phyloP scores from a whole-genome alignment of 2,113 vertebrate species.

The Myotis lucifugus region DNA sequence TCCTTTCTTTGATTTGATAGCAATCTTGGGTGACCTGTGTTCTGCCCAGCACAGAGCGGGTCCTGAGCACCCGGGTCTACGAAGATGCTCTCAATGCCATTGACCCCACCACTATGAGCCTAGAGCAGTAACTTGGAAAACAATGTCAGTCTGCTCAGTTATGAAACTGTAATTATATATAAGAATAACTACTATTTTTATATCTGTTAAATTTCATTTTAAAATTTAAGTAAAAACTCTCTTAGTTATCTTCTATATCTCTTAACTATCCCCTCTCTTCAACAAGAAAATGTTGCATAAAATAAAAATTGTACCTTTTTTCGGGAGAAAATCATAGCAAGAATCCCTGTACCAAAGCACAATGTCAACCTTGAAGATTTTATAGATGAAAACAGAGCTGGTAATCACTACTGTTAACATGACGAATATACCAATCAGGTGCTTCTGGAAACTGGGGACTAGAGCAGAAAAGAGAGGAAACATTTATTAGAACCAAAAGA shows the following conservation, averaged over 20 bases:
- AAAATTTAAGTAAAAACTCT: neutral
- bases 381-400: conserved; percentile 83
- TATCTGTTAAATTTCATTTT: neutral
- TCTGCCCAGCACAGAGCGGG: neutral
- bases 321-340: conserved; percentile 84
- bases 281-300: neutral
- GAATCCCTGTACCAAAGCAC: conserved; percentile 90
- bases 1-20: neutral
- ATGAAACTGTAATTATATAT: neutral
- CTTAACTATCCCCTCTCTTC: neutral
- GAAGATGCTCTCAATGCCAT: neutral
- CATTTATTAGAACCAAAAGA: neutral
- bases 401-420: conserved; percentile 82
- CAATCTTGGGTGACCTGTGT: neutral
- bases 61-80: neutral
- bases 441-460: conserved; percentile 85
- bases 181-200: neutral
- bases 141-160: neutral
- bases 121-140: neutral
- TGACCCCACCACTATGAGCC: neutral
- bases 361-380: conserved; percentile 93
- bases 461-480: conserved; percentile 27
- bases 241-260: neutral
- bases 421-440: conserved; percentile 83
- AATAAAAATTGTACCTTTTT: conserved; percentile 86